Evolutionary conservation across 1,140 invertebrate species (phyloP).

Genomic region (Hetaerina americana): DNA sequence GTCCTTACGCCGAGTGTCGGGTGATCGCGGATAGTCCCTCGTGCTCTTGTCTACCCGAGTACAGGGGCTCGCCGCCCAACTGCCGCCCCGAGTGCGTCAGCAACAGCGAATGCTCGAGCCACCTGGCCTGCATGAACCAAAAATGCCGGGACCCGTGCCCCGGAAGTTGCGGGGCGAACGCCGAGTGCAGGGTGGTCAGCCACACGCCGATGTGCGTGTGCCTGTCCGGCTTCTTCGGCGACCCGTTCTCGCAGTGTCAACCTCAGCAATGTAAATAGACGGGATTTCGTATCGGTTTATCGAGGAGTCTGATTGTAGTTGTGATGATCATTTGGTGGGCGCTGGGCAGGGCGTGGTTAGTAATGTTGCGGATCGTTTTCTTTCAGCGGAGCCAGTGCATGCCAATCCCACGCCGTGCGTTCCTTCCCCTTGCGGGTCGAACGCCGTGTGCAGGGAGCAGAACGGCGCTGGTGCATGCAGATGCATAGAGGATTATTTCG

Average conservation of each 20-base stretch:
- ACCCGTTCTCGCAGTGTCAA: constrained; percentile 59
- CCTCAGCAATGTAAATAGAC: constrained; percentile 36
- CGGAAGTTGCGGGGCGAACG: constrained; percentile 52
- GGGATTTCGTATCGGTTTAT: not conserved
- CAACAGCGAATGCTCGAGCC: constrained; percentile 53
- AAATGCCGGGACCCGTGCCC: constrained; percentile 58
- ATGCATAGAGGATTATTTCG: constrained; percentile 41
- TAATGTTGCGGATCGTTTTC: not conserved
- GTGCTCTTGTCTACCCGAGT: constrained; percentile 60
- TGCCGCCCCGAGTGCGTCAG: constrained; percentile 65
- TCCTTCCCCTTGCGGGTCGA: constrained; percentile 37
- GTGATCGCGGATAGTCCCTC: constrained; percentile 46
- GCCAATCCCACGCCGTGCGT: constrained; percentile 28
- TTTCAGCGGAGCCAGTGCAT: constrained; percentile 8
- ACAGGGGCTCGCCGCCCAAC: constrained; percentile 54
- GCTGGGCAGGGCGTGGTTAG: constrained; percentile 7
- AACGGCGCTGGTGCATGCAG: constrained; percentile 44
- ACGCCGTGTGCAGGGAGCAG: constrained; percentile 31
- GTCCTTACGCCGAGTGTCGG: constrained; percentile 56
- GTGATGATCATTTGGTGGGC: constrained; percentile 8
- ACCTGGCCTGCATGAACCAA: constrained; percentile 53
- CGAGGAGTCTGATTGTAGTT: not conserved
- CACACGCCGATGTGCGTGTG: constrained; percentile 60
- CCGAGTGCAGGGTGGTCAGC: constrained; percentile 56
- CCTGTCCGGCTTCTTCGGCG: constrained; percentile 52